Evolutionary conservation across 2,113 vertebrate genomes (phyloP).

Genomic region (Osmerus mordax): DNA sequence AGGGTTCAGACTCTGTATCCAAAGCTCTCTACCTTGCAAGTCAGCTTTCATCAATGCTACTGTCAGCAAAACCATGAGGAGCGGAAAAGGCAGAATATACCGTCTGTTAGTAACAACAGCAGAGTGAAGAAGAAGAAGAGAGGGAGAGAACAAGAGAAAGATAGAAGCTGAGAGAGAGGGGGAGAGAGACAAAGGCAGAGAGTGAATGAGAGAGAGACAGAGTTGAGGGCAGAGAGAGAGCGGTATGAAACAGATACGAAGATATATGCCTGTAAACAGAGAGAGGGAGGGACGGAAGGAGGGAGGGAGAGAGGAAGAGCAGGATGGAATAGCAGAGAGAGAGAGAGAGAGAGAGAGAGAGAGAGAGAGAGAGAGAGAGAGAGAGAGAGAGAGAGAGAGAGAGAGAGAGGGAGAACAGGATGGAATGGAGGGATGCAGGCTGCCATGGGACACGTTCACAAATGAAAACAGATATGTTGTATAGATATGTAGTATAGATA

Average conservation of each 20-base stretch:
- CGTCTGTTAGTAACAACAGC: constrained; percentile 90
- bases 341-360: neutral
- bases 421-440: neutral
- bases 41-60: constrained; percentile 99
- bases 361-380: neutral
- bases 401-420: neutral
- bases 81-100: constrained; percentile 90
- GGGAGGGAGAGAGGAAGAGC: neutral
- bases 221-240: too few relatives aligned
- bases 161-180: constrained; percentile 72
- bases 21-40: constrained; percentile 97
- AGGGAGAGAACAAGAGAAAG: constrained; percentile 65
- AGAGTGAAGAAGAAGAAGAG: constrained; percentile 74
- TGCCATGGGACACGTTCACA: too few relatives aligned
- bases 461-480: too few relatives aligned
- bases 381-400: neutral
- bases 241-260: too few relatives aligned
- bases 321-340: neutral
- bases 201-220: neutral
- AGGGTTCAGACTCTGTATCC: constrained; percentile 79
- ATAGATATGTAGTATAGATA: too few relatives aligned
- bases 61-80: constrained; percentile 88
- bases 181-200: constrained; percentile 61
- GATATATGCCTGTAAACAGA: neutral
- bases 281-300: neutral